These are phyloP conservation scores for Hoplias malabaricus DNA, from an alignment of 2,113 vertebrate species.

Conservation along the genomic window DNA sequence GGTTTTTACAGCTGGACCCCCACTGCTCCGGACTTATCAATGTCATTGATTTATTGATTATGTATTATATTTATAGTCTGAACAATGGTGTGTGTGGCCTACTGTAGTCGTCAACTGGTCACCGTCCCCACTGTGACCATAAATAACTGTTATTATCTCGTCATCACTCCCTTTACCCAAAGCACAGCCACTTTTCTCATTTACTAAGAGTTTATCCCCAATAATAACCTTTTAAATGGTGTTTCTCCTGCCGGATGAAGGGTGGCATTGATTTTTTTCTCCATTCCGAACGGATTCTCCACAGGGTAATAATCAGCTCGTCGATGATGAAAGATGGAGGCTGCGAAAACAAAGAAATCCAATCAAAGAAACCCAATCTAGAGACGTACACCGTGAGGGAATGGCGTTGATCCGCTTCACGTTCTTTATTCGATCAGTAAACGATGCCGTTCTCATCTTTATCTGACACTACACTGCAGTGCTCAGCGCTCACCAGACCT, in stretches of 20 bases:
- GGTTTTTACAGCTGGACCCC: too few species aligned
- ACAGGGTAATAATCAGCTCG: constrained; percentile 25
- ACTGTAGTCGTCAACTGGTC: not conserved
- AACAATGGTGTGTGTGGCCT: not conserved
- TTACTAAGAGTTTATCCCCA: not conserved
- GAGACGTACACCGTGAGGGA: not conserved
- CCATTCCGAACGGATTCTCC: constrained; percentile 28
- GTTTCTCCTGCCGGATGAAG: constrained; percentile 13
- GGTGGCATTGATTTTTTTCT: constrained; percentile 19
- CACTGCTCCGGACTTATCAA: not conserved
- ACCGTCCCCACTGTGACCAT: not conserved
- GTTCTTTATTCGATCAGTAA: not conserved
- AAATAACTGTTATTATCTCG: not conserved
- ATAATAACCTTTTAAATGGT: constrained; percentile 21
- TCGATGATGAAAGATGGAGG: constrained; percentile 10
- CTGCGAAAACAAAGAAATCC: not conserved
- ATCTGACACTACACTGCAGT: not conserved
- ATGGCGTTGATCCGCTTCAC: not conserved
- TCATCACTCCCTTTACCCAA: not conserved
- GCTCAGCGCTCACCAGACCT: too few species aligned
- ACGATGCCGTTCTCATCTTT: not conserved
- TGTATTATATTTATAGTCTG: not conserved
- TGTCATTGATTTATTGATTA: not conserved
- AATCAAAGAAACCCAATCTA: constrained; percentile 33
- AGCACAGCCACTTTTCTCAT: not conserved